Evolutionary conservation across 2,888 invertebrate genomes (phyloP).

Genomic region (Drosophila greeni): DNA sequence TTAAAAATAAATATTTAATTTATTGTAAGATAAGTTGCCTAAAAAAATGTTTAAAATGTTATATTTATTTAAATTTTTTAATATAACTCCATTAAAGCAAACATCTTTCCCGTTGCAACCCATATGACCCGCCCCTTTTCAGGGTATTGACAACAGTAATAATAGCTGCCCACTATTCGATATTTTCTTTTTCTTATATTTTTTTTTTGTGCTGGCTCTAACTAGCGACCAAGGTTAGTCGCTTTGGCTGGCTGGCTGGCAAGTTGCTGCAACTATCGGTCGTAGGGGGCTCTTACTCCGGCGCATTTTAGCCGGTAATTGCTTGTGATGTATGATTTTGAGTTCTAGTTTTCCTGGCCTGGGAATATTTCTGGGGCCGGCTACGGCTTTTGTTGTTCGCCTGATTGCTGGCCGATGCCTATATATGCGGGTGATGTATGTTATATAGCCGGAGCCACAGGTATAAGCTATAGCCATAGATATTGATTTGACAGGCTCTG

Average conservation of each 20-base stretch:
- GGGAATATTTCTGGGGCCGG: slow-evolving; percentile 63
- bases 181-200: slow-evolving; percentile 9
- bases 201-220: slow-evolving; percentile 22
- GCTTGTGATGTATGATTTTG: slow-evolving; percentile 74
- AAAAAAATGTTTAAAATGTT: background rate
- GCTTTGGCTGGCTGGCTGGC: slow-evolving; percentile 43
- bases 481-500: slow-evolving; percentile 66
- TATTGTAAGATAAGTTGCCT: background rate
- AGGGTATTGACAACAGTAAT: slow-evolving; percentile 66
- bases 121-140: slow-evolving; percentile 8
- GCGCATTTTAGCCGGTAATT: slow-evolving; percentile 72
- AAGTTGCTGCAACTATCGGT: slow-evolving; percentile 39
- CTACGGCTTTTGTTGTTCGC: slow-evolving; percentile 55
- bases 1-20: background rate
- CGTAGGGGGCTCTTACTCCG: slow-evolving; percentile 60
- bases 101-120: background rate
- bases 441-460: slow-evolving; percentile 59
- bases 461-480: slow-evolving; percentile 64
- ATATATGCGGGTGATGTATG: slow-evolving; percentile 73
- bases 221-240: slow-evolving; percentile 68
- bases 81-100: background rate
- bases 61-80: no score
- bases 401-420: slow-evolving; percentile 70
- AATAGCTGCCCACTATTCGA: slow-evolving; percentile 57
- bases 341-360: slow-evolving; percentile 70